phyloP scores from a whole-genome alignment of 2,888 invertebrate genomes.

The Crocallis elinguaria region DNA sequence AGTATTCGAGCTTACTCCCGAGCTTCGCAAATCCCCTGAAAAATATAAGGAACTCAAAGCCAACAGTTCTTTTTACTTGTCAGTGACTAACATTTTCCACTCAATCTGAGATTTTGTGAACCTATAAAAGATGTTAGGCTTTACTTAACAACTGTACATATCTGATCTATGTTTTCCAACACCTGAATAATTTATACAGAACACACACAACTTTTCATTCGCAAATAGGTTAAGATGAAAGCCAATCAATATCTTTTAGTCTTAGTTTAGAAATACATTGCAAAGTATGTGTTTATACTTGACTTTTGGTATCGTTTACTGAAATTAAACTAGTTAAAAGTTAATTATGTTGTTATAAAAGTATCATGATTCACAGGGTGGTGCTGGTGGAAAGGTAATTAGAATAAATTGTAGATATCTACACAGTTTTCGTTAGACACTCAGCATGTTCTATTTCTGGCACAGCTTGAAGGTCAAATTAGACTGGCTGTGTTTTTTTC shows the following conservation, averaged over 20 bases:
- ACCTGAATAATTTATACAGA: conserved; percentile 2
- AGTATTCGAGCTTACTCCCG: conserved; percentile 45
- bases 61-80: conserved; percentile 44
- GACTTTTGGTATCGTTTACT: too few relatives aligned
- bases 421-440: conserved; percentile 58
- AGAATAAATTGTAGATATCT: conserved; percentile 43
- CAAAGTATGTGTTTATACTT: too few relatives aligned
- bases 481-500: conserved; percentile 50
- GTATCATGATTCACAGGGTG: conserved; percentile 76
- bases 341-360: conserved; percentile 44
- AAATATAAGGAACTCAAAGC: conserved; percentile 43
- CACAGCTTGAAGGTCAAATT: conserved; percentile 58
- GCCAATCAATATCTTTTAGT: neutral
- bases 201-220: conserved; percentile 12
- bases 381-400: conserved; percentile 81
- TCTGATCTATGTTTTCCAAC: conserved; percentile 7
- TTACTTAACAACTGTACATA: conserved; percentile 22
- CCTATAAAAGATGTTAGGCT: conserved; percentile 16
- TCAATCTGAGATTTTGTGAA: conserved; percentile 6
- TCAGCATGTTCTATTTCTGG: conserved; percentile 61
- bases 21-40: conserved; percentile 60
- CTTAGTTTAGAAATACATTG: too few relatives aligned
- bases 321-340: neutral
- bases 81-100: conserved; percentile 53
- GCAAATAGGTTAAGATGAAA: neutral